Conservation (phyloP, 2,888 invertebrate genomes). For the Drosophila siamana region DNA sequence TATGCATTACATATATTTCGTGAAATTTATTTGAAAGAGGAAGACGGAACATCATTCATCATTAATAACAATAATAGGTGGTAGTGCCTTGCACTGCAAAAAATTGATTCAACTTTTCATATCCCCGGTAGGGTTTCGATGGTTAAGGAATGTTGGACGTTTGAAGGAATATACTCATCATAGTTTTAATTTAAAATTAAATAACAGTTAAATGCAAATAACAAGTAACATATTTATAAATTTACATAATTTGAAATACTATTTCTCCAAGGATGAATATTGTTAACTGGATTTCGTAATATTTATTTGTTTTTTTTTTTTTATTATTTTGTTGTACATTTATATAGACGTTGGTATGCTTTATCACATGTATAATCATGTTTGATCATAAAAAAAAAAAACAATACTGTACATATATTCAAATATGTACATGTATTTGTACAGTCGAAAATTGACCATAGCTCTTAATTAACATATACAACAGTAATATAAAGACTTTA, state of each 20-base stretch:
- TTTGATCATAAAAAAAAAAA: conserved; percentile 13
- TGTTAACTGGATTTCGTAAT: conserved; percentile 48
- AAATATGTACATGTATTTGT: not conserved
- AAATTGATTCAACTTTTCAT: not conserved
- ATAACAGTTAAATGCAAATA: conserved; percentile 19
- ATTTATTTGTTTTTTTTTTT: conserved; percentile 14
- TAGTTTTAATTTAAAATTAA: conserved; percentile 10
- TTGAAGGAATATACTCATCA: conserved; percentile 10
- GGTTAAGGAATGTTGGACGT: conserved; percentile 17
- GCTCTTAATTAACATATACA: conserved; percentile 6
- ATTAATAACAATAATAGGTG: not conserved
- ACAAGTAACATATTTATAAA: conserved; percentile 21
- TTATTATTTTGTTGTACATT: conserved; percentile 35
- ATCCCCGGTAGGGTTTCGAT: not conserved
- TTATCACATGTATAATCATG: conserved; percentile 26
- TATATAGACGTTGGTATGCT: conserved; percentile 45
- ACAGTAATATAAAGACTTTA: conserved; percentile 8
- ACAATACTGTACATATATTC: not conserved
- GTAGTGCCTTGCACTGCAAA: not conserved
- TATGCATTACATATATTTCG: not conserved
- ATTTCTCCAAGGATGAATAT: conserved; percentile 21
- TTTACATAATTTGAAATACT: not conserved
- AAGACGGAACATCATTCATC: conserved; percentile 5
- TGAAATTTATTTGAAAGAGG: not conserved
- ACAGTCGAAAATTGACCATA: conserved; percentile 1